Evolutionary conservation across 2,113 vertebrate genomes (phyloP).

Genomic region (Zosterops pallidus): DNA sequence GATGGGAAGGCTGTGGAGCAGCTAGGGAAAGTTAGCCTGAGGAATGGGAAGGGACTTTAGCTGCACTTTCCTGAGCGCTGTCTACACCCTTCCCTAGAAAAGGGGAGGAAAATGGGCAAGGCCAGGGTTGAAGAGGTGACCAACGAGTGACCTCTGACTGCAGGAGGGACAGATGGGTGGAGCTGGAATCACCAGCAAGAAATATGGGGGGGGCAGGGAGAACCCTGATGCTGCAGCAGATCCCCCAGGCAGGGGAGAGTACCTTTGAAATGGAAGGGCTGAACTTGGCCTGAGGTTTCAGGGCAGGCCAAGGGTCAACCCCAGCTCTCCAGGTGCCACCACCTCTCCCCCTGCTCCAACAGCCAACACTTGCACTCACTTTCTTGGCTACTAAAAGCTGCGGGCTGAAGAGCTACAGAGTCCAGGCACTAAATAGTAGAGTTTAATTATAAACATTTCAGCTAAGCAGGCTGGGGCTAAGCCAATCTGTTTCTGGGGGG

Average conservation of each 20-base stretch:
- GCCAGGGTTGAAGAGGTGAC: not conserved
- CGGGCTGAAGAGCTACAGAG: not conserved
- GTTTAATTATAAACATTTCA: constrained; percentile 73
- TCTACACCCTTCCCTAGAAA: not conserved
- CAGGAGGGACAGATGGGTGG: not conserved
- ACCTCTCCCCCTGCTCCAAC: not conserved
- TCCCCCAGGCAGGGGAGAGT: not conserved
- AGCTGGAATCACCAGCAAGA: not conserved
- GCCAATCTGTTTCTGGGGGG: constrained; percentile 78
- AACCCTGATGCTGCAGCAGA: not conserved
- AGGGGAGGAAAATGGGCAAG: not conserved
- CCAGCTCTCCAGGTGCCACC: not conserved
- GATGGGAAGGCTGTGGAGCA: not conserved
- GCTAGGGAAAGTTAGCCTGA: not conserved
- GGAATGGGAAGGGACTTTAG: not conserved
- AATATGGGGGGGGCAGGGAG: accelerated
- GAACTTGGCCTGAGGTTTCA: not conserved
- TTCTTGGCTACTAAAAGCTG: constrained; percentile 35
- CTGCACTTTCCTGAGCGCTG: not conserved
- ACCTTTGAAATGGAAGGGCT: not conserved
- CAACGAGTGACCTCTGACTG: accelerated
- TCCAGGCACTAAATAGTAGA: constrained; percentile 40
- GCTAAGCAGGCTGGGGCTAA: constrained; percentile 68
- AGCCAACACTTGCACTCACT: not conserved
- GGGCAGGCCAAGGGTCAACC: not conserved